Percentiles rank a stretch among this genome's conserved stretches.
Evolutionary conservation across 2,888 invertebrate genomes (phyloP).

Genomic region (Oxytorus armatus): DNA sequence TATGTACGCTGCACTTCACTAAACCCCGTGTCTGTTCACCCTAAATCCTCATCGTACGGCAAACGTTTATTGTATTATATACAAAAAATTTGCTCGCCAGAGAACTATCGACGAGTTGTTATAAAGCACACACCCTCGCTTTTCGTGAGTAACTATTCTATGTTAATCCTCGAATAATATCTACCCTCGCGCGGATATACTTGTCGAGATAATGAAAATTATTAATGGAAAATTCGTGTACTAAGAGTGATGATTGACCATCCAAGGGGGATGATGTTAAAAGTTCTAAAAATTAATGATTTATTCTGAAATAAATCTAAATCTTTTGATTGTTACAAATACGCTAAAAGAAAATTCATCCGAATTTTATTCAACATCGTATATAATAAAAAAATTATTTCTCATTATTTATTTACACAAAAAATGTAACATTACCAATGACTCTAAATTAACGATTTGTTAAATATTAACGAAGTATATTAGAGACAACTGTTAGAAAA

Average conservation of each 20-base stretch:
- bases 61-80: conserved; percentile 40
- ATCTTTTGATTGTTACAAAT: too few species aligned
- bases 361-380: too few species aligned
- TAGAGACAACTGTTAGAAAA: neutral
- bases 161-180: conserved; percentile 5
- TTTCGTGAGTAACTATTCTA: neutral
- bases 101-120: conserved; percentile 39
- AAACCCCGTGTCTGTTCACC: conserved; percentile 23
- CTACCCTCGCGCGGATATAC: neutral
- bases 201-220: neutral
- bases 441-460: too few species aligned
- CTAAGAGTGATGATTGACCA: too few species aligned
- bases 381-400: neutral
- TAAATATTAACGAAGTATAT: conserved; percentile 1
- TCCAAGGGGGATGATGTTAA: too few species aligned
- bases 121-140: neutral
- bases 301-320: too few species aligned
- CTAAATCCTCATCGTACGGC: conserved; percentile 40
- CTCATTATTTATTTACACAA: neutral
- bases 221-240: too few species aligned
- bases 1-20: conserved; percentile 70
- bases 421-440: neutral
- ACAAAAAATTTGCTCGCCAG: conserved; percentile 25
- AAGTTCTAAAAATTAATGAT: neutral
- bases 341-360: too few species aligned